A percentile compares a stretch with the other conserved stretches of the same genome.
These are phyloP conservation scores for Diorhabda elongata DNA, from an alignment of 1,140 invertebrate species.

Conservation along the genomic window DNA sequence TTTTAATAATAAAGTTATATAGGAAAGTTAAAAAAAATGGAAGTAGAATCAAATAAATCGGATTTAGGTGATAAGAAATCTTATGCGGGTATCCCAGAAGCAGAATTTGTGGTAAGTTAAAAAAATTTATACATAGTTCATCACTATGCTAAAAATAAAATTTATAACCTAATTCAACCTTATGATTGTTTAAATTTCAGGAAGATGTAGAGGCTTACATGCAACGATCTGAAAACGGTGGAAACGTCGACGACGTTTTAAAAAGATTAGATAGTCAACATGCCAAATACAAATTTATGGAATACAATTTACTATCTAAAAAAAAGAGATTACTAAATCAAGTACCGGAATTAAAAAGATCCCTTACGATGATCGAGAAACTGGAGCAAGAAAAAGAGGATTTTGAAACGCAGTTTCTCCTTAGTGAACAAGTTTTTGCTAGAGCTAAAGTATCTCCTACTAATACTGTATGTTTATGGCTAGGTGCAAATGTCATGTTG, in stretches of 20 bases:
- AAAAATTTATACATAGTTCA: slow-evolving; percentile 10
- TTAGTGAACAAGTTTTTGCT: slow-evolving; percentile 94
- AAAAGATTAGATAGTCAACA: slow-evolving; percentile 85
- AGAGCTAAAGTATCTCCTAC: slow-evolving; percentile 86
- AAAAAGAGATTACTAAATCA: slow-evolving; percentile 80
- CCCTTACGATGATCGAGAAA: slow-evolving; percentile 88
- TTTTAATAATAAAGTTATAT: too few relatives aligned
- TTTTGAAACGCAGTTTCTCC: slow-evolving; percentile 85
- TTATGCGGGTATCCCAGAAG: slow-evolving; percentile 76
- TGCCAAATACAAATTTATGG: slow-evolving; percentile 96
- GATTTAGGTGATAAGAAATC: slow-evolving; percentile 59
- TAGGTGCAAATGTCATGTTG: slow-evolving; percentile 98
- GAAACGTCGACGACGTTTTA: slow-evolving; percentile 77
- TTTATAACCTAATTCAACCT: slow-evolving; percentile 22
- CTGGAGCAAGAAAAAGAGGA: slow-evolving; percentile 77
- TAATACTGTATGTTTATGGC: slow-evolving; percentile 93
- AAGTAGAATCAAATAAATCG: slow-evolving; percentile 23
- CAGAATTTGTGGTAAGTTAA: slow-evolving; percentile 69
- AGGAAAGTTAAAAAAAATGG: slow-evolving; percentile 24
- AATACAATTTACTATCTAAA: slow-evolving; percentile 81
- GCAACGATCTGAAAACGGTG: slow-evolving; percentile 73
- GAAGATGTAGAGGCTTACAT: slow-evolving; percentile 95
- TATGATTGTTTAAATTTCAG: slow-evolving; percentile 53
- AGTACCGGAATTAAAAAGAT: slow-evolving; percentile 89
- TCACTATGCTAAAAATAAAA: slow-evolving; percentile 19